Evolutionary conservation across 2,113 vertebrate genomes (phyloP).

Genomic region (Entomyzon cyanotis): DNA sequence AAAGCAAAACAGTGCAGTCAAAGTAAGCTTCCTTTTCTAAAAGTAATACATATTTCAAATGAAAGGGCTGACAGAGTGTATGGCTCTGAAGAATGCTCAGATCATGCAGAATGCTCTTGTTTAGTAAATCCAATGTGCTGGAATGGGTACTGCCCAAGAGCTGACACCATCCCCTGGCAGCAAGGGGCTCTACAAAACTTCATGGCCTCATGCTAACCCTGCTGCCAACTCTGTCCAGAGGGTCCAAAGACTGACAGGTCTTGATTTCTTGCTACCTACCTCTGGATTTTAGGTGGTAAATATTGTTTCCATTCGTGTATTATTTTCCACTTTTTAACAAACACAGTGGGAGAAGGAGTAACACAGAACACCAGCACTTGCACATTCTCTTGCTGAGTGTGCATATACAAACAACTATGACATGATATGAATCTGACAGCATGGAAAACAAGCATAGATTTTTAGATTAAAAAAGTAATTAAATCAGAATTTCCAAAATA

Average conservation of each 20-base stretch:
- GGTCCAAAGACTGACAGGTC: background rate
- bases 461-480: background rate
- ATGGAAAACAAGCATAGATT: background rate
- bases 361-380: background rate
- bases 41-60: background rate
- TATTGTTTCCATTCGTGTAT: background rate
- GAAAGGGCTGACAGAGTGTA: background rate
- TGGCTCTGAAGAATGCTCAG: background rate
- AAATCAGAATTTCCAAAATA: background rate
- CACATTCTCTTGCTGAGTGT: background rate
- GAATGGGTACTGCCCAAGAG: background rate
- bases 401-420: background rate
- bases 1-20: background rate
- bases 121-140: background rate
- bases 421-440: background rate
- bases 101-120: background rate
- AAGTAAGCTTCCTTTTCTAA: conserved; percentile 1
- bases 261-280: background rate
- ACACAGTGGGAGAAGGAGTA: background rate
- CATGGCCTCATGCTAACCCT: background rate
- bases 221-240: background rate
- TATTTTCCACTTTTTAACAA: background rate
- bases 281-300: background rate
- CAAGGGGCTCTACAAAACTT: background rate
- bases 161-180: background rate